Evolutionary conservation across 2,797 vertebrate genomes (phyloP).

Genomic region (Adelosebastes latens): DNA sequence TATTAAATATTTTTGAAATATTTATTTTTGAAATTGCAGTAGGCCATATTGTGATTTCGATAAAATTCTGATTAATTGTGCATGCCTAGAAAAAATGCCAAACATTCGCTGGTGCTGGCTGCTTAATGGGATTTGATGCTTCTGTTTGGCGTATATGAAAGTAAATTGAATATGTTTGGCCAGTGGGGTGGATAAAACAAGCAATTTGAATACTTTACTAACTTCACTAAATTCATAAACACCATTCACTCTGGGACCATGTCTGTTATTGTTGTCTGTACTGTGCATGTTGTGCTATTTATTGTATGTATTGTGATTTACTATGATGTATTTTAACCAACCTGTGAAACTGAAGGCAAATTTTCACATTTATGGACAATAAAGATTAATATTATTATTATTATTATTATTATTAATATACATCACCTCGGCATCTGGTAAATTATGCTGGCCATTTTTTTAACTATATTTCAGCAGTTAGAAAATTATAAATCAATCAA

Average conservation of each 20-base stretch:
- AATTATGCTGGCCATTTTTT: neutral
- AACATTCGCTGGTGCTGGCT: neutral
- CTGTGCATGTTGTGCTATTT: too few species aligned
- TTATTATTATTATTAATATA: neutral
- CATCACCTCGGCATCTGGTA: neutral
- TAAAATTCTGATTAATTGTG: neutral
- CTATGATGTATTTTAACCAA: too few species aligned
- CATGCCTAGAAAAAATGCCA: neutral
- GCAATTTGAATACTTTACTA: neutral
- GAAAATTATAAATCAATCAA: neutral
- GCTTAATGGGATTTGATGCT: neutral
- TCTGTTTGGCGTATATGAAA: neutral
- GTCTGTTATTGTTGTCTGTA: too few species aligned
- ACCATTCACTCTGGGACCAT: too few species aligned
- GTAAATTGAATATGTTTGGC: neutral
- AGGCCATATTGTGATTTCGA: too few species aligned
- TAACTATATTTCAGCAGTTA: neutral
- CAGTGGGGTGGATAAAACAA: neutral
- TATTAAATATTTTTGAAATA: fast-evolving
- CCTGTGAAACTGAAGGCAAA: too few species aligned
- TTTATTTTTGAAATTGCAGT: too few species aligned
- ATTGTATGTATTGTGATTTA: too few species aligned
- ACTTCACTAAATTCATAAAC: too few species aligned
- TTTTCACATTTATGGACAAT: too few species aligned
- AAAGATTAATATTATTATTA: too few species aligned